Evolutionary conservation across 1,140 invertebrate species (phyloP).

Genomic region (Panulirus ornatus): DNA sequence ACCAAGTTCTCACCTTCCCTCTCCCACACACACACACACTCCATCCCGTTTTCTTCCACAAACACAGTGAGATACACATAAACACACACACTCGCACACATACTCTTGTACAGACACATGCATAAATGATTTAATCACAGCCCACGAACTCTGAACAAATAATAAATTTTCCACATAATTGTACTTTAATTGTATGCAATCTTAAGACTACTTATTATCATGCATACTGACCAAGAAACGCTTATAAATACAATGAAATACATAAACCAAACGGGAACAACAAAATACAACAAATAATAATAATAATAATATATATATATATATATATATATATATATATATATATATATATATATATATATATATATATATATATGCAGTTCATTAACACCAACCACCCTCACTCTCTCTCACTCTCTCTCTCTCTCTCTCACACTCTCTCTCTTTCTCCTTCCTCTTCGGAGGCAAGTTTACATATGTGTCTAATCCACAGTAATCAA

Average conservation of each 20-base stretch:
- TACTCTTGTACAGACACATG: not conserved
- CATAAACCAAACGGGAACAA: not conserved
- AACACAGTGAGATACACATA: not conserved
- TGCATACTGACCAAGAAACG: too few relatives aligned
- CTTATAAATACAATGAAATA: too few relatives aligned
- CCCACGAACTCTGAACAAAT: constrained; percentile 2
- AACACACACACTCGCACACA: not conserved
- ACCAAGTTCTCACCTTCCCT: too few relatives aligned
- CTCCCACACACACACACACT: too few relatives aligned
- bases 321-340: too few relatives aligned
- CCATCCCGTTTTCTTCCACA: not conserved
- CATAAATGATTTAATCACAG: not conserved
- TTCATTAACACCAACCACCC: constrained; percentile 25
- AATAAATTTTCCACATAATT: not conserved
- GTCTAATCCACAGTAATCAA: constrained; percentile 65
- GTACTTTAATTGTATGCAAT: constrained; percentile 26
- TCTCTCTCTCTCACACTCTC: constrained; percentile 61
- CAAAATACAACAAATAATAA: not conserved
- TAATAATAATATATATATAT: not conserved
- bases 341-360: too few relatives aligned
- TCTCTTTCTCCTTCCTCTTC: constrained; percentile 28
- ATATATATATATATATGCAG: constrained; percentile 45
- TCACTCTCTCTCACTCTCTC: constrained; percentile 16
- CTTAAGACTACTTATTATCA: too few relatives aligned
- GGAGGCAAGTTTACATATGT: constrained; percentile 48